A percentile compares a stretch with the other conserved stretches of the same genome.
These are phyloP conservation scores for Dufourea novaeangliae DNA, from an alignment of 1,140 invertebrate genomes.

Conservation along the genomic window DNA sequence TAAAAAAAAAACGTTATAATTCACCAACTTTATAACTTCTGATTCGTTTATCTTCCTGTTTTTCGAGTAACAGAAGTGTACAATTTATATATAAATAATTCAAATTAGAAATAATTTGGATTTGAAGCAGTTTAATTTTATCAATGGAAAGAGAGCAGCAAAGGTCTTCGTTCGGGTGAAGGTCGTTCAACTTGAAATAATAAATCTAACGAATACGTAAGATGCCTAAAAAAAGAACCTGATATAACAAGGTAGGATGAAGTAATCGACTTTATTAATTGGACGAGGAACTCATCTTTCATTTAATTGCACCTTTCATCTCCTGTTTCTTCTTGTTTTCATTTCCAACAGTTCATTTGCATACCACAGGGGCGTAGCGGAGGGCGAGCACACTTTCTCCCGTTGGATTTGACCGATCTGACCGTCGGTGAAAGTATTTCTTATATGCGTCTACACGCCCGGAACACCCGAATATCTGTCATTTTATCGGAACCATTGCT, in stretches of 20 bases:
- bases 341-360: conserved; percentile 46
- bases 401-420: conserved; percentile 31
- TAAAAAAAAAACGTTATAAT: no score
- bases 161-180: not conserved
- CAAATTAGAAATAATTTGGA: no score
- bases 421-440: conserved; percentile 66
- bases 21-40: no score
- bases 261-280: not conserved
- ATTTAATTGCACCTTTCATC: conserved; percentile 3
- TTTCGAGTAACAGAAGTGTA: no score
- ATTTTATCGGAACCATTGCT: conserved; percentile 36
- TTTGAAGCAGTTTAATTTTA: not conserved
- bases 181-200: conserved; percentile 12
- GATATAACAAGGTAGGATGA: not conserved
- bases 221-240: not conserved
- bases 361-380: conserved; percentile 48
- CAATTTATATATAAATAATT: no score
- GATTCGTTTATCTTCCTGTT: no score
- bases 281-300: not conserved
- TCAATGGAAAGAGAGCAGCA: not conserved
- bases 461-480: conserved; percentile 49
- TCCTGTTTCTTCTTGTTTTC: not conserved
- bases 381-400: conserved; percentile 61
- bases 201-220: not conserved
- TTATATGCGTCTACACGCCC: conserved; percentile 38